phyloP scores from a whole-genome alignment of 2,113 vertebrate genomes.

The Synchiropus splendidus region DNA sequence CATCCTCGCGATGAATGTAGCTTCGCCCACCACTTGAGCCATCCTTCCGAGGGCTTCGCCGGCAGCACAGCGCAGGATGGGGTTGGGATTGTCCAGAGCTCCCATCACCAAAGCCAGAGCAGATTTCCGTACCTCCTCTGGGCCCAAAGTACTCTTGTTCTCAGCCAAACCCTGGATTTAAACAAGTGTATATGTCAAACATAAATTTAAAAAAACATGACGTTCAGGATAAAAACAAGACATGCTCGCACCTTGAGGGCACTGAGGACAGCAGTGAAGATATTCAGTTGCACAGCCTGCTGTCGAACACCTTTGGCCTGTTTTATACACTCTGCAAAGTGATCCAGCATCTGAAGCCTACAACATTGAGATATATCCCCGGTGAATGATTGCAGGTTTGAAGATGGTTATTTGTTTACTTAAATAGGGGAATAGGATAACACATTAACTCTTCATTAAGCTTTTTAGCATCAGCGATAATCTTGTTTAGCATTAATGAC shows the following conservation, averaged over 20 bases:
- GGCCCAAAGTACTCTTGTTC: slow-evolving; percentile 95
- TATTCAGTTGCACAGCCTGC: slow-evolving; percentile 96
- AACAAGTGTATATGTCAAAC: not conserved
- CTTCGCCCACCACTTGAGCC: slow-evolving; percentile 97
- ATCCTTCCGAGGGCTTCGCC: slow-evolving; percentile 96
- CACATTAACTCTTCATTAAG: no score
- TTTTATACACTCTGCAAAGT: slow-evolving; percentile 98
- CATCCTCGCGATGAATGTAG: slow-evolving; percentile 96
- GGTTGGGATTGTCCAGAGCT: slow-evolving; percentile 94
- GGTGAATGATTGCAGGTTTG: no score
- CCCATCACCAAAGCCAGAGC: slow-evolving; percentile 97
- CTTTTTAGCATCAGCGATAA: no score
- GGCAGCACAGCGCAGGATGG: slow-evolving; percentile 92
- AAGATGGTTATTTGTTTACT: no score
- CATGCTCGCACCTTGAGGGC: slow-evolving; percentile 83
- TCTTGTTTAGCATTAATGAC: no score
- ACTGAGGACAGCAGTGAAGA: slow-evolving; percentile 96
- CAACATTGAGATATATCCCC: slow-evolving; percentile 7
- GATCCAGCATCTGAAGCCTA: slow-evolving; percentile 97
- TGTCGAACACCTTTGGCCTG: slow-evolving; percentile 97
- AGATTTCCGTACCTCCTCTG: slow-evolving; percentile 94
- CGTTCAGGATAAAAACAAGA: no score
- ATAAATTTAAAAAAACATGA: not conserved
- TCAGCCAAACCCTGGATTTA: slow-evolving; percentile 84
- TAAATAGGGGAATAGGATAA: no score